These are phyloP conservation scores for Tortricodes alternella DNA, from an alignment of 2,888 invertebrate species.

Conservation along the genomic window DNA sequence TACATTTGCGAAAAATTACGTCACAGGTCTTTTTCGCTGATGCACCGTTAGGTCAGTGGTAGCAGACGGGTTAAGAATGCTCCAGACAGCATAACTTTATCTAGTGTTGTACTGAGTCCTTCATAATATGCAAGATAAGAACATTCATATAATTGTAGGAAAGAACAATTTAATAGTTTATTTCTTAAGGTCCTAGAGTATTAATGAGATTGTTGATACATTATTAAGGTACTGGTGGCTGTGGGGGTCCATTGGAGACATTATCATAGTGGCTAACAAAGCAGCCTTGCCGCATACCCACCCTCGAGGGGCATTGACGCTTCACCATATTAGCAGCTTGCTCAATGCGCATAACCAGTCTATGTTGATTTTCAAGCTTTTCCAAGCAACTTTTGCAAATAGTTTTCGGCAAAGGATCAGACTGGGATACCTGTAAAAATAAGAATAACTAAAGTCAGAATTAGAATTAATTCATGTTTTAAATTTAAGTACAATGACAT, in stretches of 20 bases:
- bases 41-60: no score
- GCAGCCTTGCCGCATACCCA: constrained; percentile 40
- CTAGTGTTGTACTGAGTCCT: not conserved
- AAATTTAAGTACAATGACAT: not conserved
- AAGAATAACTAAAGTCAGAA: constrained; percentile 8
- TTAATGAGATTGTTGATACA: constrained; percentile 5
- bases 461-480: not conserved
- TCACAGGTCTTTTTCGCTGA: no score
- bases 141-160: not conserved
- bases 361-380: constrained; percentile 83
- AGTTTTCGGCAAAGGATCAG: constrained; percentile 87
- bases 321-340: constrained; percentile 70
- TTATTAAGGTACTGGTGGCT: constrained; percentile 39
- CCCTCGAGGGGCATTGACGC: constrained; percentile 54
- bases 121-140: not conserved
- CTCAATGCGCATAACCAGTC: constrained; percentile 72
- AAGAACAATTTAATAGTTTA: not conserved
- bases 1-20: no score
- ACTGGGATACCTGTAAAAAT: constrained; percentile 80
- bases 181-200: not conserved
- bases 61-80: no score
- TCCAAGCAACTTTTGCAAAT: constrained; percentile 84
- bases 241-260: constrained; percentile 45
- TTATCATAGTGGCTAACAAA: constrained; percentile 47
- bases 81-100: not conserved